These are phyloP conservation scores for Hecatera dysodea DNA, from an alignment of 2,888 invertebrate genomes.

Conservation along the genomic window DNA sequence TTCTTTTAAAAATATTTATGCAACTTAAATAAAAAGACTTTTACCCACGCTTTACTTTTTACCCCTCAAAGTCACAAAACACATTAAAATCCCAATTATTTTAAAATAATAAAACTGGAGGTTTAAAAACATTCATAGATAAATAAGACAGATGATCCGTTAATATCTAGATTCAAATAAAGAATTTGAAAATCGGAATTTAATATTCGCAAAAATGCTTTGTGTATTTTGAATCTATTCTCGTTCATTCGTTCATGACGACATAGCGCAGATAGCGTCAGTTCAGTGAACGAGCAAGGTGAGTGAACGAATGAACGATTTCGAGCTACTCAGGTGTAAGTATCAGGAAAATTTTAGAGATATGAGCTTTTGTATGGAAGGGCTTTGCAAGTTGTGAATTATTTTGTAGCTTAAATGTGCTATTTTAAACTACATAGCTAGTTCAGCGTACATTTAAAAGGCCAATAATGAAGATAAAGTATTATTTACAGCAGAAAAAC, in stretches of 20 bases:
- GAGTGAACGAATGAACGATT: constrained; percentile 65
- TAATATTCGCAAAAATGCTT: constrained; percentile 48
- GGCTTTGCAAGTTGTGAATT: constrained; percentile 26
- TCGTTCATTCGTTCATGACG: constrained; percentile 65
- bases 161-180: constrained; percentile 51
- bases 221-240: constrained; percentile 59
- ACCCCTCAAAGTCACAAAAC: neutral
- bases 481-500: constrained; percentile 28
- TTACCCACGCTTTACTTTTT: neutral
- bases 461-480: constrained; percentile 33
- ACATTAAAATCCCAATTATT: constrained; percentile 6
- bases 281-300: constrained; percentile 68
- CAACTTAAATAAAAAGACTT: neutral
- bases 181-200: constrained; percentile 47
- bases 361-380: constrained; percentile 37
- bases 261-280: constrained; percentile 61
- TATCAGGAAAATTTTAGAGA: constrained; percentile 61
- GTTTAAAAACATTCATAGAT: constrained; percentile 14
- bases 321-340: constrained; percentile 62
- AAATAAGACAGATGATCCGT: constrained; percentile 46
- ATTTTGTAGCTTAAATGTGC: constrained; percentile 9
- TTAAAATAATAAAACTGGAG: neutral
- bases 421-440: constrained; percentile 21
- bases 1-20: neutral
- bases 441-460: constrained; percentile 16